Evolutionary conservation across 2,888 invertebrate genomes (phyloP).

Genomic region (Ophion obscuratus): DNA sequence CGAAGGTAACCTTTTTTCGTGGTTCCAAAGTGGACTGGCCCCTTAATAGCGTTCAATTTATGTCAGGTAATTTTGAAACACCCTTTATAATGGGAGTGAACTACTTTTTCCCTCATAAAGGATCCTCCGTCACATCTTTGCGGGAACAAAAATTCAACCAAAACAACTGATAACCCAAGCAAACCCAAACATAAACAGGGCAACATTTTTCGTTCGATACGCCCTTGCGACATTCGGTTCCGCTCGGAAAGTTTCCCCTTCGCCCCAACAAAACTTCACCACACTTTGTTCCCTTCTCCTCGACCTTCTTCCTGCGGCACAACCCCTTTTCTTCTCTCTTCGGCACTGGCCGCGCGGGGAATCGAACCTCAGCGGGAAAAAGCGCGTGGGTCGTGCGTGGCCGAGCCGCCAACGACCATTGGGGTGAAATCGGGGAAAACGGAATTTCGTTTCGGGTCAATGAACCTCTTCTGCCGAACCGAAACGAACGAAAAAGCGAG

Average conservation of each 20-base stretch:
- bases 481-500: constrained; percentile 18
- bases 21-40: too few species aligned
- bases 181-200: neutral
- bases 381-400: constrained; percentile 36
- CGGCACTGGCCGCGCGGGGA: constrained; percentile 6
- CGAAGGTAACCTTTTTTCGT: too few species aligned
- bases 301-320: too few species aligned
- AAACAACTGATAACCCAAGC: too few species aligned
- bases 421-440: constrained; percentile 27
- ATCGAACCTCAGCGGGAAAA: constrained; percentile 53
- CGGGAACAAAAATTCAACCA: neutral
- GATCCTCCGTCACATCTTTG: neutral
- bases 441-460: constrained; percentile 56
- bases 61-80: too few species aligned
- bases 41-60: too few species aligned
- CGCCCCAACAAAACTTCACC: neutral
- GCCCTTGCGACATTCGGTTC: neutral
- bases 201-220: neutral
- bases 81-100: too few species aligned
- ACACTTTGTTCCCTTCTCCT: neutral
- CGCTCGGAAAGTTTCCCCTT: neutral
- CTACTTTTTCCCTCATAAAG: too few species aligned
- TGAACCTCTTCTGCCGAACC: constrained; percentile 39
- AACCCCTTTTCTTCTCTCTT: neutral
- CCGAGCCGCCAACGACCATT: constrained; percentile 21